These are phyloP conservation scores for Montipora sp. DNA, from an alignment of 64 coral and sea anemone genomes.

Conservation along the genomic window DNA sequence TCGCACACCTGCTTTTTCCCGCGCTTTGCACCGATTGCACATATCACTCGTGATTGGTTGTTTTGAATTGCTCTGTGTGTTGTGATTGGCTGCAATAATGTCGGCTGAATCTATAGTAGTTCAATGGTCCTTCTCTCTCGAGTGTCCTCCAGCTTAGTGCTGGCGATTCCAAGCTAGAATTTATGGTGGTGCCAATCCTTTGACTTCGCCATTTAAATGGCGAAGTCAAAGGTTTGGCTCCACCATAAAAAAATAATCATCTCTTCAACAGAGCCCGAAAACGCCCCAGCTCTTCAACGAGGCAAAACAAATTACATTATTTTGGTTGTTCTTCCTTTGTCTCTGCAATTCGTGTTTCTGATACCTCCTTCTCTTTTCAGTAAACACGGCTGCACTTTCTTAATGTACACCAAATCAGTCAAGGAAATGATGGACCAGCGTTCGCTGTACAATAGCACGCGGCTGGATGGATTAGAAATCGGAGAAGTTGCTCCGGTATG, in stretches of 20 bases:
- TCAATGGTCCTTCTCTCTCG: neutral
- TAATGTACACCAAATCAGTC: constrained; percentile 28
- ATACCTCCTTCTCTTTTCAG: neutral
- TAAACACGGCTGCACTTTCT: constrained; percentile 8
- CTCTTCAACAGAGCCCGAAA: too few species aligned
- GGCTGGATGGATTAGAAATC: constrained; percentile 25
- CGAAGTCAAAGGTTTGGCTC: too few species aligned
- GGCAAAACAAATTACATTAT: too few species aligned
- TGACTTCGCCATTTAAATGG: too few species aligned
- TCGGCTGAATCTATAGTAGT: too few species aligned
- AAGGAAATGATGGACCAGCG: neutral
- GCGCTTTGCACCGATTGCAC: neutral
- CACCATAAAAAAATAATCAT: too few species aligned
- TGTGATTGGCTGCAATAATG: too few species aligned
- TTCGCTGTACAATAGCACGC: constrained; percentile 3
- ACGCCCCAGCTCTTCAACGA: too few species aligned
- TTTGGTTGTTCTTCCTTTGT: neutral
- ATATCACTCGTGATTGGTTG: neutral
- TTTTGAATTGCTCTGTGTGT: neutral
- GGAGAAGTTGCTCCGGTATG: constrained; percentile 30
- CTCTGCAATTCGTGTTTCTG: neutral
- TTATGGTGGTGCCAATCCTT: too few species aligned
- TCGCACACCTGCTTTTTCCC: neutral
- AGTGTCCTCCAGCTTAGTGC: too few species aligned
- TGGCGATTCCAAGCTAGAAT: too few species aligned